Base-by-base conservation (phyloP, 1,140 invertebrate species). In the Limonius californicus region DNA sequence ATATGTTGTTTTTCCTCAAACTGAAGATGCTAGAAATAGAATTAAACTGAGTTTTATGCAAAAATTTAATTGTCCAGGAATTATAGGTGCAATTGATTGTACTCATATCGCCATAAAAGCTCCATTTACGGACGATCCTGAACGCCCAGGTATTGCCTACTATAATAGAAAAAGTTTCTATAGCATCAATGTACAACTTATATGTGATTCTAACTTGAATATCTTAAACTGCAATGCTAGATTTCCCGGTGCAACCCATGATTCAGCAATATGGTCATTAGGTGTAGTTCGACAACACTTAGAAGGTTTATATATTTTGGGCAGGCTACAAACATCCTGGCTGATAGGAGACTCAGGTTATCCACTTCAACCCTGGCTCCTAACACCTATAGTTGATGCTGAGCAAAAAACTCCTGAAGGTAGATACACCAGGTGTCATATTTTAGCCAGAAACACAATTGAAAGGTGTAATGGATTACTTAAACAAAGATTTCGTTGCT, bases 401-500 rank as follows among this genome's bases (percentile, higher is more conserved):
- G 45, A 35, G 42, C n/a, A n/a, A 9, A 57, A 62, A 43, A 54
- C 68, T 7, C 54, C 64, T 32, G 68, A 75, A 63, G 55, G 15
- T 0, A 50, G 54, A 16, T 77, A 64, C 39, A 74, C 71, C 56
- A 7, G 58, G 3, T 57, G 21, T n/a, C 69, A 71, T 58, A 63
- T 21, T 7, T 60, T 12, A 54, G 61, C 70, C 6, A 67, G 76
- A 60, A 70, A 68, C 8, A 35, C 64, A 0, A 72, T 75, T 30
- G 70, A 73, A 56, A 67, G 69, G 56, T 76, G n/a, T n/a, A n/a
- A 2, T 64, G 67, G 14, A 64, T 64, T 64, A 70, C 74, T 23
- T 72, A 72, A 6, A 70, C 72, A 61, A 78, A 78, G 14, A 75
- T 78, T 75, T 72, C 64, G 74, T 42, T 78, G 74, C 61, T 61